Conservation (phyloP, 2,113 vertebrate species). For the Cynocephalus volans region DNA sequence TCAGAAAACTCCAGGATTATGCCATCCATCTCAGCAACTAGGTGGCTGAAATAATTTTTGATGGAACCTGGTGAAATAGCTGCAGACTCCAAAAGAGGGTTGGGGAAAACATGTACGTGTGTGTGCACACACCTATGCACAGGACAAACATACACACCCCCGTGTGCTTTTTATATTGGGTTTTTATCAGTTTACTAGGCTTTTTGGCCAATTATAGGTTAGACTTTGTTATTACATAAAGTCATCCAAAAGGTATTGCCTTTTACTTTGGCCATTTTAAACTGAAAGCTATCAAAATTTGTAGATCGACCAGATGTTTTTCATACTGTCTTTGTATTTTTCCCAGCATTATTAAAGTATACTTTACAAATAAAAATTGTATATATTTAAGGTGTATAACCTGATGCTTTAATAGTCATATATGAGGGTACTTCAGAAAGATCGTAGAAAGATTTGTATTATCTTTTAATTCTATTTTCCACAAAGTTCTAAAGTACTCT, state of each 20-base stretch:
- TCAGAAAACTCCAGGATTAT: slow-evolving; percentile 80
- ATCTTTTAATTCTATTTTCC: too few species aligned
- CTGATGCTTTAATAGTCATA: not conserved
- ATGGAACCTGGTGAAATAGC: not conserved
- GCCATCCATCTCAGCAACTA: slow-evolving; percentile 79
- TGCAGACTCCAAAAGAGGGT: fast-evolving
- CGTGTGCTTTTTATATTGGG: not conserved
- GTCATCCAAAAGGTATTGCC: not conserved
- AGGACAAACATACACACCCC: not conserved
- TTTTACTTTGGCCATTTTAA: not conserved
- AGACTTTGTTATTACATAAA: not conserved
- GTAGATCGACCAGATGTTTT: not conserved
- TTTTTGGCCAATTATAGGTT: not conserved
- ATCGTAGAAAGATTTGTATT: too few species aligned
- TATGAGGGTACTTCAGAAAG: too few species aligned
- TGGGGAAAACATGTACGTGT: not conserved
- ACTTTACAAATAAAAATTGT: not conserved
- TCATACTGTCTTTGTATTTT: not conserved
- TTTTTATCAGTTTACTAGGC: not conserved
- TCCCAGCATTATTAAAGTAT: not conserved
- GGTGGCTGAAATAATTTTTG: slow-evolving; percentile 63
- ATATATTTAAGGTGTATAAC: not conserved
- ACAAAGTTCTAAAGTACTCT: too few species aligned
- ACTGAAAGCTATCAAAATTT: not conserved
- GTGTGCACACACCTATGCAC: fast-evolving